Evolutionary conservation across 2,113 vertebrate genomes (phyloP), one percentile per base, ranked within the genome.

Genomic region (Balaeniceps rex): DNA sequence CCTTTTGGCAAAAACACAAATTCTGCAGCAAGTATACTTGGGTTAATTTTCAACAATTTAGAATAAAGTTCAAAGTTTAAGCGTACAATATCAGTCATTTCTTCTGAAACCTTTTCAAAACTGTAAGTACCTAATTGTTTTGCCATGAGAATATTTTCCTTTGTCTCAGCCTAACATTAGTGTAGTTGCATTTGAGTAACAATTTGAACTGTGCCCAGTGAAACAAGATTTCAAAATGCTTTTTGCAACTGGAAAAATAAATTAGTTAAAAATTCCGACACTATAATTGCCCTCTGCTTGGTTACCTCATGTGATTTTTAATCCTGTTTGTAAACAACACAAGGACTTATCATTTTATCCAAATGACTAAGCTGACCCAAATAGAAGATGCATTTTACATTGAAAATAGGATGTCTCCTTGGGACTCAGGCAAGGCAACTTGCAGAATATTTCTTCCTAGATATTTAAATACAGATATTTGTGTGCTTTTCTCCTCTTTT

Each of bases 21-120:
- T 60, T 82, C 74, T 85, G 44, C 23, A 34, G 8, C 40, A 52
- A 25, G 28, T 40, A 28, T 10, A 33, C 40, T 9, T 69, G 17
- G 70, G 93, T 96, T 97, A 97, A 97, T 96, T 95, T 96, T 95
- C 44, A 95, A 95, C 89, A 58, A 9, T 54, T 72, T 68, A 49
- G 52, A 60, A 60, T 60, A 58, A 38, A 92, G 40, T 22, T 68
- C 74, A 77, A 94, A 74, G 88, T 77, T 92, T 46, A 61, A 80
- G 60, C 3, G 1, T 69, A 26, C 1, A 0, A 2, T 76, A 44
- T 77, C 61, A 51, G 74, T 26, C 40, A 51, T 88, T 87, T 87
- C 65, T 91, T 82, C 44, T 63, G 83, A 68, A 88, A 69, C 46
- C 33, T 75, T 81, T 83, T 47, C 40, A 54, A 65, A 91, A 57